These are phyloP conservation scores for Vireo altiloquus DNA, from an alignment of 2,113 vertebrate genomes.

Conservation along the genomic window DNA sequence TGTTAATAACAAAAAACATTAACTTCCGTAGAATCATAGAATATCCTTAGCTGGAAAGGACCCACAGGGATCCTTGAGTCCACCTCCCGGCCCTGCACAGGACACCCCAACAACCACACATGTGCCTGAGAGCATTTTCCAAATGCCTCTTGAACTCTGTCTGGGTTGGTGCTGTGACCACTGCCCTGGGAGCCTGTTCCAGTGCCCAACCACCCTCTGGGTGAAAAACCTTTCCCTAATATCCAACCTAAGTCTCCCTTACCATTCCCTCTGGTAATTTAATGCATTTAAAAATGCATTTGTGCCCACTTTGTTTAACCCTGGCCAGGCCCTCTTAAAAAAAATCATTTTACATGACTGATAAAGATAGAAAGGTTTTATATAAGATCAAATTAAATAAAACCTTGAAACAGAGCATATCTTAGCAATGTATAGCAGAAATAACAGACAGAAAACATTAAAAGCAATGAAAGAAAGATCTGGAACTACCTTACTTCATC, in stretches of 20 bases:
- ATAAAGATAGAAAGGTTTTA: neutral
- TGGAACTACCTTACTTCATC: neutral
- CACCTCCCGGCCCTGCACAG: neutral
- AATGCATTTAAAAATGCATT: neutral
- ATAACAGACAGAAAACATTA: neutral
- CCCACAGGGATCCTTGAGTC: neutral
- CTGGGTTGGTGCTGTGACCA: fast-evolving
- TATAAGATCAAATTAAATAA: neutral
- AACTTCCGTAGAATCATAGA: neutral
- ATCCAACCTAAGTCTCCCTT: neutral
- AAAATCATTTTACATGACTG: neutral
- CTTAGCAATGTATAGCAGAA: neutral
- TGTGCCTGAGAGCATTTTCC: neutral
- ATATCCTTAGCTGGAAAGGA: neutral
- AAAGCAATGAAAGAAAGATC: neutral
- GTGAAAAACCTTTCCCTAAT: neutral
- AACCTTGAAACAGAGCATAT: neutral
- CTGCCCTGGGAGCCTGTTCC: neutral
- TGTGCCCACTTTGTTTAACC: neutral
- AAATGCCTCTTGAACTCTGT: neutral
- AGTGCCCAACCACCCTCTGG: neutral
- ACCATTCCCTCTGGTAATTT: neutral
- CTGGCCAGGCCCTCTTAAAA: neutral
- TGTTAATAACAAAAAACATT: neutral
- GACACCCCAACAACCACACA: neutral